Evolutionary conservation across 92 coral and sea anemone genomes (phyloP), one percentile per base, ranked within the genome.

Genomic region (Bergia puertoricense): DNA sequence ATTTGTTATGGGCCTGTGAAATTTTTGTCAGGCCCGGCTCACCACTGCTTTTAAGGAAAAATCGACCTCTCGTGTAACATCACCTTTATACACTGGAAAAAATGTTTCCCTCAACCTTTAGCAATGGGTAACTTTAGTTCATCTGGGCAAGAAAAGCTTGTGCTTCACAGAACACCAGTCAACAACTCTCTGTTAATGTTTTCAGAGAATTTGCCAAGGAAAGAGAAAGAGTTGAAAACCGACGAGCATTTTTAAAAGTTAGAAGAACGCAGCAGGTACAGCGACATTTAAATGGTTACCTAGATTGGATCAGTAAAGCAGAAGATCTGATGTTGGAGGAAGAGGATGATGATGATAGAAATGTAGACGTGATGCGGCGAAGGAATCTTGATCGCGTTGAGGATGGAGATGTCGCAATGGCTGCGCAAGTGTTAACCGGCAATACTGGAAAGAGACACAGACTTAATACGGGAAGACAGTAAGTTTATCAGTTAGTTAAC

Each of bases 261-360:
- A 91, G 99, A 79, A 94, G 99, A 89, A 94, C 98, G 42, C 96
- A 97, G 74, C 98, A 97, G 89, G 96, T 97, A 81, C 98, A 97
- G 88, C 91, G 99, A 71, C 98, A 95, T 83, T 89, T 97, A 41
- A 94, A 96, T 72, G 99, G 99, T 6, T 97, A 97, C 82, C 88
- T 97, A 74, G 99, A 97, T 65, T 97, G 99, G 99, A 92, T 97
- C 18, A 97, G 99, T 79, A 95, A 94, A 91, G 99, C 99, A 91
- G 99, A 97, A 94, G 99, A 97, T 82, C 90, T 97, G 39, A 92
- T 97, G 98, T 76, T 97, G 74, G 95, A 92, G 20, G 98, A 96
- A 78, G 98, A 96, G 86, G 99, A 97, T 13, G 97, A 94, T 15
- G 97, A 95, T 41, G 93, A 95, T 51, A 69, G 98, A 86, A 95